Base-by-base conservation (phyloP, 2,888 invertebrate species). In the Orthosia gothica region DNA sequence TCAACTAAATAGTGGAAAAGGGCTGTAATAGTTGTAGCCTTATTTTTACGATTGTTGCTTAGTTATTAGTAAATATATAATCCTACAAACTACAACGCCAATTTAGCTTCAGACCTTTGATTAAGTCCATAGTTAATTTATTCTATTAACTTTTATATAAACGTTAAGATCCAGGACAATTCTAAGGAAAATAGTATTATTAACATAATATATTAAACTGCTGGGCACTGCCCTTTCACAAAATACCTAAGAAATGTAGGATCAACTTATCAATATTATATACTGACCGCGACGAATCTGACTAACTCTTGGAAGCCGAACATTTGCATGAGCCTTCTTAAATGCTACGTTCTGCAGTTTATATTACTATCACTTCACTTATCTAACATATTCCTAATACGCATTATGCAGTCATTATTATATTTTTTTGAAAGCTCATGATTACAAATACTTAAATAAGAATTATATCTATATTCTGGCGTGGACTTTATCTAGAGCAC, bases 1-100 rank as follows among this genome's bases (percentile, higher is more conserved):
- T 72, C 69, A 76, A 66, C 16, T 77, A 63, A 70, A 57, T 70
- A 86, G 76, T 71, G 67, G 77, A 78, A 81, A 69, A 72, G 77
- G 83, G 84, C 86, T 86, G 84, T 86, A 73, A 83, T 84, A 84
- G 74, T 68, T 81, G 77, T 84, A 84, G 85, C 80, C 82, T 85
- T 85, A 84, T 75, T 84, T 82, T 84, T 84, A 81, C 74, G 78
- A 84, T 83, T 86, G 83, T 86, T 84, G 84, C 85, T 82, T 83
- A 82, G 81, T 85, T 85, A 75, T 84, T 86, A 85, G 65, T 74
- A 47, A 68, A 74, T 54, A 64, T 59, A 50, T 64, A 62, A 65
- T 58, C 66, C 55, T 70, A 73, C 71, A 70, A 70, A 74, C 15
- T 59, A 63, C 49, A 68, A 71, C 23, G 23, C 74, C 59, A 67